Evolutionary conservation across 2,797 vertebrate species (phyloP).

Genomic region (Xenopus petersii): DNA sequence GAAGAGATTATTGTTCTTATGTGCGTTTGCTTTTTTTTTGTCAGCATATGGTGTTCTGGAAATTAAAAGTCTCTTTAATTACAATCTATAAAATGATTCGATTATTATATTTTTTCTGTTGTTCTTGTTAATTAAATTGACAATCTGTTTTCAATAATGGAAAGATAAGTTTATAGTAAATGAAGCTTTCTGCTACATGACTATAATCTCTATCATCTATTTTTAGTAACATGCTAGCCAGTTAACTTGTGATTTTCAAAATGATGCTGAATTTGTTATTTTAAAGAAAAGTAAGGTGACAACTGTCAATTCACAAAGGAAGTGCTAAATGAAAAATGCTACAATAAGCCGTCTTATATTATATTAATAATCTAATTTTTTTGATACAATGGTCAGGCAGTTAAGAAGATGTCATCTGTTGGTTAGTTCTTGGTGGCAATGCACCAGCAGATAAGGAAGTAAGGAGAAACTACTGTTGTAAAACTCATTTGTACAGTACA

Average conservation of each 20-base stretch:
- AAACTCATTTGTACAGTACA: no score
- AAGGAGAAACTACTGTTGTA: no score
- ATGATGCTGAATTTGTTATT: slow-evolving; percentile 54
- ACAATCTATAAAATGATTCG: slow-evolving; percentile 34
- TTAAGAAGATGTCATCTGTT: no score
- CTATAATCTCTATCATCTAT: not conserved
- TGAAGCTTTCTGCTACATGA: slow-evolving; percentile 22
- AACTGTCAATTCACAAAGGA: no score
- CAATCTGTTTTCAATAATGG: slow-evolving; percentile 55
- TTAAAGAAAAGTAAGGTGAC: slow-evolving; percentile 6
- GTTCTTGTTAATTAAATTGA: slow-evolving; percentile 44
- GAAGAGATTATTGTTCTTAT: slow-evolving; percentile 8
- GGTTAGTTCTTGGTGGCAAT: no score
- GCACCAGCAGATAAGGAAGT: no score
- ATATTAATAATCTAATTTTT: no score
- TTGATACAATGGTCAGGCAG: no score
- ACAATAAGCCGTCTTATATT: no score
- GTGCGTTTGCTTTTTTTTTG: slow-evolving; percentile 19
- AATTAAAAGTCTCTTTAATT: slow-evolving; percentile 41
- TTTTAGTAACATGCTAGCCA: slow-evolving; percentile 49
- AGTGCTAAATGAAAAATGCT: no score
- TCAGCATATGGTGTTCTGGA: slow-evolving; percentile 15
- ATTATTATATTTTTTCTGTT: slow-evolving; percentile 23
- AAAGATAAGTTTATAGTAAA: slow-evolving; percentile 29
- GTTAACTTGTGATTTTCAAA: slow-evolving; percentile 52